These are phyloP conservation scores for Cybosia mesomella DNA, from an alignment of 2,888 invertebrate species.

Conservation along the genomic window DNA sequence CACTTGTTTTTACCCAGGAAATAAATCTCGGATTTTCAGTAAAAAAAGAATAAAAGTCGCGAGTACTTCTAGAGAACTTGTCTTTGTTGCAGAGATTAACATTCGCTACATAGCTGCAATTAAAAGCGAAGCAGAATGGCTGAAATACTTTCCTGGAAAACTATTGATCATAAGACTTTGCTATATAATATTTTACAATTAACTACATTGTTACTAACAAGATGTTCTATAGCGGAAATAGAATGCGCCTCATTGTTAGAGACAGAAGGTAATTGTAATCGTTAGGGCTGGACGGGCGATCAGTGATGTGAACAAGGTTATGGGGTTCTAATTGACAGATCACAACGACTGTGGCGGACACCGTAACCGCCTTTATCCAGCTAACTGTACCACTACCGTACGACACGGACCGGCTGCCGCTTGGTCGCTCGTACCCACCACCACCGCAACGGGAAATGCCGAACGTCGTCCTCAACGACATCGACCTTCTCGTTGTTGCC, in stretches of 20 bases:
- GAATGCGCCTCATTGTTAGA: constrained; percentile 42
- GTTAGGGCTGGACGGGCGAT: constrained; percentile 60
- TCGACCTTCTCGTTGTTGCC: constrained; percentile 61
- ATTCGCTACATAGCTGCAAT: constrained; percentile 66
- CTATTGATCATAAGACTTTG: constrained; percentile 59
- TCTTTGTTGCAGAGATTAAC: constrained; percentile 65
- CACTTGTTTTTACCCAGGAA: no score
- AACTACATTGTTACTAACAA: constrained; percentile 37
- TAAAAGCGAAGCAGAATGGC: constrained; percentile 55
- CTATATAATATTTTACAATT: constrained; percentile 36
- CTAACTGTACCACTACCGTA: constrained; percentile 81
- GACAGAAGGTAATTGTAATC: constrained; percentile 57
- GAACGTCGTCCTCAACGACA: constrained; percentile 49
- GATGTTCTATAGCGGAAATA: constrained; percentile 38
- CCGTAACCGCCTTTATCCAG: constrained; percentile 73
- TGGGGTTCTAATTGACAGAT: constrained; percentile 80
- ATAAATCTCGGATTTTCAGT: no score
- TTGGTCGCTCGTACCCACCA: constrained; percentile 56
- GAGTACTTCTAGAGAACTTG: constrained; percentile 60
- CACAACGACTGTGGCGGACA: constrained; percentile 68
- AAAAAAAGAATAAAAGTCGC: not conserved
- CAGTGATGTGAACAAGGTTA: constrained; percentile 75
- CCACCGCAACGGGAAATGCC: constrained; percentile 77
- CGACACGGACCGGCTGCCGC: constrained; percentile 67
- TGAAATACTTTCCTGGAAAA: constrained; percentile 51